Base-by-base conservation (phyloP, 2,888 invertebrate species). In the Drosophila birchii region DNA sequence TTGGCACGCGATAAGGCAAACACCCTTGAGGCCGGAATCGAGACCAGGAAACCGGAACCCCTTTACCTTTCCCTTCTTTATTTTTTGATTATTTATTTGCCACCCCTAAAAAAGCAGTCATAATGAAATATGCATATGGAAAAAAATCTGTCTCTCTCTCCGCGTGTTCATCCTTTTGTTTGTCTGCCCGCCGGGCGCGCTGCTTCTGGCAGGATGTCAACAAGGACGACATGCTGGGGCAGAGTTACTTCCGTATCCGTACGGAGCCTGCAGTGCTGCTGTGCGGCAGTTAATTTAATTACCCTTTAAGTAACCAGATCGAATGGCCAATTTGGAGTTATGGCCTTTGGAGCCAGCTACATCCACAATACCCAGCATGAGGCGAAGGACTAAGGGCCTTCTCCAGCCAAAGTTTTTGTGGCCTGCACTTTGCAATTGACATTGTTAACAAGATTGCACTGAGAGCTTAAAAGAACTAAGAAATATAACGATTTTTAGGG, bases 281-380 rank as follows among this genome's bases (percentile, higher is more conserved):
- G 77, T 73, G 79, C 70, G 69, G 72, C 81, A 86, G 73, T 90
- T 90, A 86, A 89, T 91, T 91, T 91, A 91, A 91, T 91, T 91
- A 91, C 88, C 88, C 89, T 89, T 90, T 88, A 91, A 91, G 90
- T 90, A 91, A 91, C 90, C 91, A 81, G 90, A 90, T 89, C 89
- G 83, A 89, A 90, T 90, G 76, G 75, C 88, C 86, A 83, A 68
- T 81, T 88, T 83, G 76, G 78, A 79, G 81, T 76, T 79, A 78
- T 78, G 76, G 58, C 53, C 62, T 54, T 59, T 55, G 53, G 58
- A 47, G 73, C 71, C 61, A 3, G 34, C 34, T 38, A 32, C 77
- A 44, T 36, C 53, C 61, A 29, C 64, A 49, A 41, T 43, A 53
- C 64, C 39, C 64, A 49, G 62, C 34, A 43, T 34, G 45, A 34